Evolutionary conservation across 2,113 vertebrate genomes (phyloP), one percentile per base, ranked within the genome.

Genomic region (Alouatta palliata): DNA sequence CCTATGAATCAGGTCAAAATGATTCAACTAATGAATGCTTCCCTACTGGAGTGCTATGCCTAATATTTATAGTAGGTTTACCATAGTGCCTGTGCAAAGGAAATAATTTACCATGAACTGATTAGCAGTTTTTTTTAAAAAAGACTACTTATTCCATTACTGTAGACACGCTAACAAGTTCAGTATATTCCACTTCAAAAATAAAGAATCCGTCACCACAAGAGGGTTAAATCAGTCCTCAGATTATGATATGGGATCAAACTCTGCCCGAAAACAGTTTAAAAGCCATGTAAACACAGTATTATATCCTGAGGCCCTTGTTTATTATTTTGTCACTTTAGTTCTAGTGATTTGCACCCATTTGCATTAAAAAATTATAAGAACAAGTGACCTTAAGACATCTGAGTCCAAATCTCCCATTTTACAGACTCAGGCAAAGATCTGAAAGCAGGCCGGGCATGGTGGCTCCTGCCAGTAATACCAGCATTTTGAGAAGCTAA

Each of bases 11-110:
- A 96, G 84, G 70, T 52, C 87, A 93, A 91, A 94, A 77, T 96
- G 95, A 97, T 90, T 97, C 97, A 97, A 27, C 87, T 95, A 95
- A 93, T 92, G 92, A 94, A 83, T 45, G 37, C 35, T 94, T 90
- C 71, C 54, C 40, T 85, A 76, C 47, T 49, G 13, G 13, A 37
- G n/a, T 47, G 66, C 47, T 75, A n/a, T 66, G 40, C 47, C 52
- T 75, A 66, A n/a, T 81, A 84, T 52, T 87, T 52, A 95, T 49
- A 52, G 58, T 90, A 87, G 89, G 81, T 19, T 81, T 84, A 84
- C 37, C 64, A 45, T 10, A 75, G n/a, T 45, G 84, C 87, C 76
- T 64, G 8, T 17, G 47, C 52, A 49, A 73, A 71, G 56, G 35
- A 91, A 87, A 79, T 37, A n/a, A 96, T 68, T 66, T 25, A 56